These are phyloP conservation scores for crab-eating macaque (Macaca fascicularis) DNA, from an alignment of 2,113 vertebrate genomes.

Conservation along the genomic window T2T-MFA8v1.1 NC_088377.1:98169001-98169500, in stretches of 20 bases:
- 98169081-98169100: background rate
- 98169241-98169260: constrained; percentile 5
- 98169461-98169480: background rate
- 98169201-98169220: background rate
- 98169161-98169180: background rate
- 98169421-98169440: background rate
- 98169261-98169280: background rate
- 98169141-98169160: background rate
- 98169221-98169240: background rate
- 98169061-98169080: background rate
- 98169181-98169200: background rate
- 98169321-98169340: background rate
- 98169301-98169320: background rate
- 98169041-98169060: background rate
- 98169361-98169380: background rate
- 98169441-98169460: background rate
- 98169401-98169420: background rate
- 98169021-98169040: background rate
- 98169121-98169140: background rate
- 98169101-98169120: background rate
- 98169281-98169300: background rate
- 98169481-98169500: background rate
- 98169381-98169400: background rate
- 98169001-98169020: background rate
- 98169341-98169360: background rate